These are phyloP conservation scores for Teleogryllus occipitalis DNA, from an alignment of 1,140 invertebrate species.

Conservation along the genomic window DNA sequence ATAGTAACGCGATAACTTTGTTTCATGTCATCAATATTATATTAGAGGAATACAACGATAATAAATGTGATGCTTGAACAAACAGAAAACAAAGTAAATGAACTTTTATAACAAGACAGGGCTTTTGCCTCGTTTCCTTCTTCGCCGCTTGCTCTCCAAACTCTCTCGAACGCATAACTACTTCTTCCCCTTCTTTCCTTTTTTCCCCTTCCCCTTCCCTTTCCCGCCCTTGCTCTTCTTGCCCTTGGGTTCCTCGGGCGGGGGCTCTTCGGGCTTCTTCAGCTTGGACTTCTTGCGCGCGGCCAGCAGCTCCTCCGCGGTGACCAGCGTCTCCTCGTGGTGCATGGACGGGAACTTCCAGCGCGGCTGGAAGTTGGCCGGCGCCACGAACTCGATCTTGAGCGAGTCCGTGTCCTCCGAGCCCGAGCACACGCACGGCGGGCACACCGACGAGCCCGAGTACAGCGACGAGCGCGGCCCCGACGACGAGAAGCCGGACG, in stretches of 20 bases:
- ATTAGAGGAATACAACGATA: too few species aligned
- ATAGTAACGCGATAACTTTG: too few species aligned
- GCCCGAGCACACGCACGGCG: background rate
- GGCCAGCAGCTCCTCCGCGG: background rate
- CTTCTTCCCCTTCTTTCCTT: background rate
- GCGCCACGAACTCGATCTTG: constrained; percentile 2
- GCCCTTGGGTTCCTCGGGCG: background rate
- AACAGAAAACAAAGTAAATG: too few species aligned
- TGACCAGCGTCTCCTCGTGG: background rate
- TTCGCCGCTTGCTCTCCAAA: too few species aligned
- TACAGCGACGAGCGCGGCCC: background rate
- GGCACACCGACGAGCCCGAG: background rate
- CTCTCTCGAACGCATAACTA: background rate
- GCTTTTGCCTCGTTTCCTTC: too few species aligned
- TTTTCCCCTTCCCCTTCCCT: background rate
- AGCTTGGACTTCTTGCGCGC: background rate
- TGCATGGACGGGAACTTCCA: background rate
- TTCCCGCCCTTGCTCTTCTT: background rate
- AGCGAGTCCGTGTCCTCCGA: background rate
- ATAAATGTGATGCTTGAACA: too few species aligned
- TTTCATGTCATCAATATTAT: too few species aligned
- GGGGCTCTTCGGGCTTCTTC: too few species aligned
- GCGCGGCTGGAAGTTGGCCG: background rate
- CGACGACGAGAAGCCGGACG: background rate
- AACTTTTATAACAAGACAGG: too few species aligned